Conservation (phyloP, 2,113 vertebrate species). For the Toxotes jaculatrix region DNA sequence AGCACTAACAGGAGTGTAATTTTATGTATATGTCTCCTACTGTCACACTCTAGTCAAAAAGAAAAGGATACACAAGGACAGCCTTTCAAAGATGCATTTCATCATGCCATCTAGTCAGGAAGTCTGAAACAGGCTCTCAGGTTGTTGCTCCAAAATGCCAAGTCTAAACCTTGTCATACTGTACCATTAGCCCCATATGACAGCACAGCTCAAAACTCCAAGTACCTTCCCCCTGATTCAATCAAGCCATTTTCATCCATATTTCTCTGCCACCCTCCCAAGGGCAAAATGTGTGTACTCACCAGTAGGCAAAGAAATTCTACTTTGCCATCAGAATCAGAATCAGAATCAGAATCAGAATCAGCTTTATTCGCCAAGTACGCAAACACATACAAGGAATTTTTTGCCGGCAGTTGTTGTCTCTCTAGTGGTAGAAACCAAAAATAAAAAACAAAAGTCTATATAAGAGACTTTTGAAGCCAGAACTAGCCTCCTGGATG, state of each 20-base stretch:
- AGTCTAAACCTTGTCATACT: constrained; percentile 23
- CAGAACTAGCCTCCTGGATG: constrained; percentile 39
- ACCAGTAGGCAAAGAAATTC: constrained; percentile 51
- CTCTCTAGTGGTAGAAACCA: no score
- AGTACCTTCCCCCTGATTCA: constrained; percentile 36
- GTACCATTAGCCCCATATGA: constrained; percentile 43
- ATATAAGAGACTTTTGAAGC: no score
- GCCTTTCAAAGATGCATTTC: constrained; percentile 2
- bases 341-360: no score
- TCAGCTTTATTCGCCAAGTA: no score
- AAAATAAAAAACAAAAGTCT: no score
- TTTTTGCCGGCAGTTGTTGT: no score
- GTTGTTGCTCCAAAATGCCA: constrained; percentile 24
- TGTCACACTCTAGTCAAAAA: background rate
- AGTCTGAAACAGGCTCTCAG: constrained; percentile 10
- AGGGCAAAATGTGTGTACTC: constrained; percentile 34
- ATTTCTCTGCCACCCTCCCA: constrained; percentile 23
- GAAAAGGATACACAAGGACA: background rate
- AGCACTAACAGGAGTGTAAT: background rate
- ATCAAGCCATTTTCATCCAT: constrained; percentile 48
- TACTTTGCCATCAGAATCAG: constrained; percentile 9
- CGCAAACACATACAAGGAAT: no score
- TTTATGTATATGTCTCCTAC: background rate
- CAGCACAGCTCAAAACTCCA: constrained; percentile 15
- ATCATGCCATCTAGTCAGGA: constrained; percentile 18